phyloP scores from a whole-genome alignment of 1,140 invertebrate genomes.

The Drosophila ambigua region DNA sequence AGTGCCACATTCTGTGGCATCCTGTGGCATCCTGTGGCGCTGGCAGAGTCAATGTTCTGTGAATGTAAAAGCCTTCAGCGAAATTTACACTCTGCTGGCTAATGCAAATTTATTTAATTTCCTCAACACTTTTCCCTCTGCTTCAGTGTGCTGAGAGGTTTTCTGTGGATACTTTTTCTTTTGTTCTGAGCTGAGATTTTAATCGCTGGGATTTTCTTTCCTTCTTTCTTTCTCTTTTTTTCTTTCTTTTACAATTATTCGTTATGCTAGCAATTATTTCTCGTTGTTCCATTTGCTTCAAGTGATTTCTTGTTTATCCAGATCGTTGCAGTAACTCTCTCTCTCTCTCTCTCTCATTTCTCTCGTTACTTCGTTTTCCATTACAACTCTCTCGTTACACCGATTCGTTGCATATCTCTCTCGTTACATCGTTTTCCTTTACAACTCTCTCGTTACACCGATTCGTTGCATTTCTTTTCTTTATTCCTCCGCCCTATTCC shows the following conservation, averaged over 20 bases:
- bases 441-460: no score
- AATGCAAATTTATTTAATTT: conserved; percentile 10
- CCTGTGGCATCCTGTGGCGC: conserved; percentile 8
- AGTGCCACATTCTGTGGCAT: conserved; percentile 29
- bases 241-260: conserved; percentile 8
- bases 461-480: neutral
- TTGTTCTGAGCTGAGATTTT: conserved; percentile 2
- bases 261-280: no score
- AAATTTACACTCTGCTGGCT: conserved; percentile 8
- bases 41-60: no score
- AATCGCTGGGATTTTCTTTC: neutral
- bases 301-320: neutral
- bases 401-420: no score
- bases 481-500: neutral
- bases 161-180: neutral
- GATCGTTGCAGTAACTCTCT: neutral
- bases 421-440: no score
- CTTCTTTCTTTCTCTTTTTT: neutral
- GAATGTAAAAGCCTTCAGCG: no score
- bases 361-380: no score
- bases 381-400: no score
- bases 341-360: no score
- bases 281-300: no score
- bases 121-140: neutral
- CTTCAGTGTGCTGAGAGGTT: neutral